Evolutionary conservation across 2,888 invertebrate species (phyloP).

Genomic region (Dryobota labecula): DNA sequence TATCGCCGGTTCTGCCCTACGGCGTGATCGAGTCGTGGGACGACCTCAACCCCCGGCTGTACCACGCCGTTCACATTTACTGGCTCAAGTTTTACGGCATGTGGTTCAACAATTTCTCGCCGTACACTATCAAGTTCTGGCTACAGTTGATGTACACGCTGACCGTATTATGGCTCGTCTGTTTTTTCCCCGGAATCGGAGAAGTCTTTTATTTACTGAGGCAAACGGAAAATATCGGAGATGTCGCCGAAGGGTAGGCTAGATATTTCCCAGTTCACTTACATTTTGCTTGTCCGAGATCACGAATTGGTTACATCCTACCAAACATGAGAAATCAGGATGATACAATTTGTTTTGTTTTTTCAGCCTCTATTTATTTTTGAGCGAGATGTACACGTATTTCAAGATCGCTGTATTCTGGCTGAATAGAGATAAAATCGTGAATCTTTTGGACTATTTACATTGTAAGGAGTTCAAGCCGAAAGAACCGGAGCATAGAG

Average conservation of each 20-base stretch:
- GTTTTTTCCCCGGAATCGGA: slow-evolving; percentile 89
- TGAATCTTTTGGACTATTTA: slow-evolving; percentile 81
- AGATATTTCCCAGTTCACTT: slow-evolving; percentile 64
- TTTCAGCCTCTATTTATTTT: slow-evolving; percentile 87
- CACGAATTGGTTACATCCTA: slow-evolving; percentile 54
- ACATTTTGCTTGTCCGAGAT: slow-evolving; percentile 69
- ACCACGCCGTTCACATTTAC: slow-evolving; percentile 86
- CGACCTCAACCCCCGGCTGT: slow-evolving; percentile 83
- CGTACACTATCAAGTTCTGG: slow-evolving; percentile 80
- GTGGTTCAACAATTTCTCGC: slow-evolving; percentile 84
- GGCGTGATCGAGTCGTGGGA: slow-evolving; percentile 85
- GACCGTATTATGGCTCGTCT: slow-evolving; percentile 85
- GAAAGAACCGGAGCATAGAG: slow-evolving; percentile 81
- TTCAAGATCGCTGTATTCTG: slow-evolving; percentile 87
- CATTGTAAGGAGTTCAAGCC: slow-evolving; percentile 84
- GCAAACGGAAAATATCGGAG: slow-evolving; percentile 91
- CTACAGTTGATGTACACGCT: slow-evolving; percentile 79
- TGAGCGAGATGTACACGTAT: slow-evolving; percentile 89
- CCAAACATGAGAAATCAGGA: slow-evolving; percentile 35
- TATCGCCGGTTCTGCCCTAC: slow-evolving; percentile 79
- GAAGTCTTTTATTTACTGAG: slow-evolving; percentile 93
- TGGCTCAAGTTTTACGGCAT: slow-evolving; percentile 89
- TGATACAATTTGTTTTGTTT: slow-evolving; percentile 38
- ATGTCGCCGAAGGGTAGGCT: slow-evolving; percentile 89
- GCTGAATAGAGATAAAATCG: slow-evolving; percentile 84